Conservation (phyloP, 2,888 invertebrate species). For the Macrophya alboannulata region DNA sequence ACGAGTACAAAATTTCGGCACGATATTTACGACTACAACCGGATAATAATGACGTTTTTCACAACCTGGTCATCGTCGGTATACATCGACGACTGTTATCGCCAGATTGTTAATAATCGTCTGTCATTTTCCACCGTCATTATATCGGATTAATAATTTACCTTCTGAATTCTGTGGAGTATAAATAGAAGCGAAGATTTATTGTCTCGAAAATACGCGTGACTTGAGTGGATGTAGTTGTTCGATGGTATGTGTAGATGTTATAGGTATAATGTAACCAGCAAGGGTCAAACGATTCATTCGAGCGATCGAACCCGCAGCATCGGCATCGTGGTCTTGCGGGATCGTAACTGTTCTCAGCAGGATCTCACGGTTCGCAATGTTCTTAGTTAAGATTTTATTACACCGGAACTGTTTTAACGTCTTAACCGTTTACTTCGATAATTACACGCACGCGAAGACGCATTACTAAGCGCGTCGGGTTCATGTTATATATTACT, state of each 20-base stretch:
- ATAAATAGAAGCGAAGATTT: neutral
- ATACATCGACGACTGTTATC: no score
- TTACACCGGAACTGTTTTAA: slow-evolving; percentile 53
- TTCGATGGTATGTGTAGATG: neutral
- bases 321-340: slow-evolving; percentile 7
- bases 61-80: neutral
- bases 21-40: neutral
- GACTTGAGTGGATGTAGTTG: slow-evolving; percentile 3
- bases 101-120: neutral
- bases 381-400: slow-evolving; percentile 42
- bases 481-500: slow-evolving; percentile 28
- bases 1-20: neutral
- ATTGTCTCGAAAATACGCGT: neutral
- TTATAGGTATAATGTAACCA: slow-evolving; percentile 26
- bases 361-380: slow-evolving; percentile 16
- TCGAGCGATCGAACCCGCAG: slow-evolving; percentile 37
- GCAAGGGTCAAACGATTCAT: slow-evolving; percentile 46
- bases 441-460: slow-evolving; percentile 51
- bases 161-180: neutral
- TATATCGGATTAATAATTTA: neutral
- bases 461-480: slow-evolving; percentile 37
- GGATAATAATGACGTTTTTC: neutral
- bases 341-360: slow-evolving; percentile 28
- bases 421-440: slow-evolving; percentile 33
- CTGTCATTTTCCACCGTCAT: neutral